A percentile compares a stretch with the other conserved stretches of the same genome.
phyloP scores from a whole-genome alignment of 2,113 vertebrate species.

The Eretmochelys imbricata region DNA sequence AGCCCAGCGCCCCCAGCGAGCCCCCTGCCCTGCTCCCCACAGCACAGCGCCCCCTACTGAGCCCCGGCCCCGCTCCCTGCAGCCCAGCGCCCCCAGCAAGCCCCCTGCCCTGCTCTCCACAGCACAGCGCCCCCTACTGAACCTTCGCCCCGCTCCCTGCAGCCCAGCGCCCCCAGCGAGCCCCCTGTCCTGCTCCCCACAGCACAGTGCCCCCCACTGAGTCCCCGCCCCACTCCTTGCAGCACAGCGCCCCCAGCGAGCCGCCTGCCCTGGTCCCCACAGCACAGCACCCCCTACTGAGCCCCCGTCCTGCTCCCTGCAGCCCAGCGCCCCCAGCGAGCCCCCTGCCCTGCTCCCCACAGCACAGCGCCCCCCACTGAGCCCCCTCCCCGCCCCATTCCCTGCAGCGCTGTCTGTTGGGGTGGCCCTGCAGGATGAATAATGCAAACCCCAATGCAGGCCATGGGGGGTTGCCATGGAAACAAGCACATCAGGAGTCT shows the following conservation, averaged over 20 bases:
- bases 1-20: background rate
- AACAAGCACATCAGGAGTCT: background rate
- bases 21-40: background rate
- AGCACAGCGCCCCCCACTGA: too few species aligned
- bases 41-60: background rate
- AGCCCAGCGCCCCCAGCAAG: background rate
- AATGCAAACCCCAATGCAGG: background rate
- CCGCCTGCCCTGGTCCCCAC: too few species aligned
- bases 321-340: rapidly evolving
- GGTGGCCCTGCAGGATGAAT: background rate
- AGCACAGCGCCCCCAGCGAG: too few species aligned
- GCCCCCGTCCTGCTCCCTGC: too few species aligned
- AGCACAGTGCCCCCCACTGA: too few species aligned
- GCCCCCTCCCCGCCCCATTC: too few species aligned
- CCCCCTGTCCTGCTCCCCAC: too few species aligned
- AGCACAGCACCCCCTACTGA: too few species aligned
- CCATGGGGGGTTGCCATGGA: conserved; percentile 10
- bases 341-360: too few species aligned
- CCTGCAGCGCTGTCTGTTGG: background rate
- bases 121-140: background rate
- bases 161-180: too few species aligned
- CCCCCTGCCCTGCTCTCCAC: background rate
- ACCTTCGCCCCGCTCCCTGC: rapidly evolving
- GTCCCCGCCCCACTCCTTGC: too few species aligned
- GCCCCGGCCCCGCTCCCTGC: background rate